Base-by-base conservation (phyloP, 2,888 invertebrate genomes). In the Spisula subtruncata region DNA sequence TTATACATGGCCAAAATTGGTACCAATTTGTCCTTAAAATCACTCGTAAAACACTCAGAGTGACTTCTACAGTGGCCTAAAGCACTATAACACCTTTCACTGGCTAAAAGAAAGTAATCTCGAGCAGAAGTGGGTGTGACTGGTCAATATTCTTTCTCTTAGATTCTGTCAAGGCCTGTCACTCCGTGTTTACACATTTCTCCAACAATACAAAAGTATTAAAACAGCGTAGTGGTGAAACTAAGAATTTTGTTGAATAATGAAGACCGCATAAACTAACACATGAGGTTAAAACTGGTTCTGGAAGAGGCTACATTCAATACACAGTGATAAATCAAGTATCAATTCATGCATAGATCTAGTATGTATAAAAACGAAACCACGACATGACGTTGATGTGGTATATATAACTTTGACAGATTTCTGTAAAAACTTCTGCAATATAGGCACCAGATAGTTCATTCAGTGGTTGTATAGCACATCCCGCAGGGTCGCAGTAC, bases 311-410 rank as follows among this genome's bases (percentile, higher is more conserved):
- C 85, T 87, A 89, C 86, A 87, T 71, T 81, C 79, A 56, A 85
- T 85, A 86, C 84, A 87, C 60, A 86, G 48, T 89, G 60, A 86
- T 66, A n/a, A n/a, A n/a, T 46, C 29, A 89, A 79, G 89, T 66
- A 89, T 87, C 89, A 85, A 89, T 81, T 48, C 87, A 89, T 89
- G 89, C 87, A 89, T 89, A 89, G 89, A 83, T 82, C 83, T 86
- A 48, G 25, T 81, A 81, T 56, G 56, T 87, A 75, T 56, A 71
- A 81, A n/a, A 81, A 81, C 25, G 48, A 85, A 41, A 41, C 80
- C 85, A 85, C 79, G 54, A 56, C 29, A 79, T 41, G 51, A 79
- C 88, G 29, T 87, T 51, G 14, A 66, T 60, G 41, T 83, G 82
- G 85, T 85, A 81, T 75, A n/a, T 83, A 46, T 81, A 41, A 41